Evolutionary conservation across 1,140 invertebrate species (phyloP).

Genomic region (Ceratina japonica): DNA sequence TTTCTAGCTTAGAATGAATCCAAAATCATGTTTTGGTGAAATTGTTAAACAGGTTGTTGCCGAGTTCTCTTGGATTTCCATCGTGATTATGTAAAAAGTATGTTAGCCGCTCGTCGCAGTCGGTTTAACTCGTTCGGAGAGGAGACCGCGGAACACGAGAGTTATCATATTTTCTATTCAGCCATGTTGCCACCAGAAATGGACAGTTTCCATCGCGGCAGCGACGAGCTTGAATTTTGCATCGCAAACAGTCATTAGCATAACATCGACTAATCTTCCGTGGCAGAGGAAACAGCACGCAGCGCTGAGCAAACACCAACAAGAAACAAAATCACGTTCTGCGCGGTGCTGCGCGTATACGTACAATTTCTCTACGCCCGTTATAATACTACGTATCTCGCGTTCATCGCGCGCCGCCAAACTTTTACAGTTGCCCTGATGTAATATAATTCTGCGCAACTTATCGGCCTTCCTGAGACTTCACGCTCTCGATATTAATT

Average conservation of each 20-base stretch:
- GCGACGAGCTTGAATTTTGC: background rate
- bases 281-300: conserved; percentile 7
- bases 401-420: background rate
- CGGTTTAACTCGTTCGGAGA: no score
- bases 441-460: background rate
- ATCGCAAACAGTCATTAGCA: conserved; percentile 5
- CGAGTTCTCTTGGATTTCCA: no score
- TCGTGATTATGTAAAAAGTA: no score
- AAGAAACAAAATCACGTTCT: conserved; percentile 14
- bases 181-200: no score
- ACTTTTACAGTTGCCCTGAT: background rate
- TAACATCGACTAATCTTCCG: conserved; percentile 8
- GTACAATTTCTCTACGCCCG: background rate
- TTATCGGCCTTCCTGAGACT: background rate
- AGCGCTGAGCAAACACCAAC: background rate
- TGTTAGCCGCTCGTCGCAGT: no score
- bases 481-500: background rate
- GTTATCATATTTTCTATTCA: no score
- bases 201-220: background rate
- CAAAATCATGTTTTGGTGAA: no score
- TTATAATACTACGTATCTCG: background rate
- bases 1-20: no score
- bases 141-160: no score
- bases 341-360: no score
- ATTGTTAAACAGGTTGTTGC: no score